These are phyloP conservation scores for Clepsis dumicolana DNA, from an alignment of 2,888 invertebrate genomes.

Conservation along the genomic window DNA sequence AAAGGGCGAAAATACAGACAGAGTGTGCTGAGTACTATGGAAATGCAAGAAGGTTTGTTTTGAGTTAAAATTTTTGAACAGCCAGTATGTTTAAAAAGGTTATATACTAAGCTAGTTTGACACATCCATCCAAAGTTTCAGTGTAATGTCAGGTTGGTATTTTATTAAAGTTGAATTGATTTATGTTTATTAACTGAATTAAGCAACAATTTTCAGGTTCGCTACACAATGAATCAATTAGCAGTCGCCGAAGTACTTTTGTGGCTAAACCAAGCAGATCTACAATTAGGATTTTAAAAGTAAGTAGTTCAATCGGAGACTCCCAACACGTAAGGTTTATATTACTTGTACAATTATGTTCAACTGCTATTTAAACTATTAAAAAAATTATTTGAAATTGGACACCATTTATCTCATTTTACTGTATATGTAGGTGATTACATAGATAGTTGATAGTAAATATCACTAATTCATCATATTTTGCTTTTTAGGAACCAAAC, in stretches of 20 bases:
- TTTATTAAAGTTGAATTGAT: slow-evolving; percentile 52
- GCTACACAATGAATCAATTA: slow-evolving; percentile 80
- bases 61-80: slow-evolving; percentile 45
- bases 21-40: slow-evolving; percentile 82
- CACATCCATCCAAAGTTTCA: slow-evolving; percentile 81
- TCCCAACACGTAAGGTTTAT: not conserved
- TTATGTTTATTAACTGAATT: slow-evolving; percentile 37
- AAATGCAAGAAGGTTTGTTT: slow-evolving; percentile 81
- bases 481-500: slow-evolving; percentile 68
- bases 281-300: slow-evolving; percentile 77
- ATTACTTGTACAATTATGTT: not conserved
- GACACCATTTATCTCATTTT: too few species aligned
- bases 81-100: slow-evolving; percentile 43
- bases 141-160: slow-evolving; percentile 83
- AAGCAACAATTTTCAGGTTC: slow-evolving; percentile 65
- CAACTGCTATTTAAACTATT: too few species aligned
- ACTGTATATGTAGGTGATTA: too few species aligned
- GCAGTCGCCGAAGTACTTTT: slow-evolving; percentile 77
- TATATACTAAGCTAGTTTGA: slow-evolving; percentile 55
- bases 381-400: too few species aligned
- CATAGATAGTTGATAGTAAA: not conserved
- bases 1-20: slow-evolving; percentile 86
- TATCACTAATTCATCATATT: not conserved
- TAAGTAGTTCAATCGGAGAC: slow-evolving; percentile 52
- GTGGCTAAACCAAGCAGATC: slow-evolving; percentile 75